Percentiles rank a stretch among this genome's conserved stretches.
Conservation (phyloP, 2,113 vertebrate genomes). For the Clarias macrocephalus region DNA sequence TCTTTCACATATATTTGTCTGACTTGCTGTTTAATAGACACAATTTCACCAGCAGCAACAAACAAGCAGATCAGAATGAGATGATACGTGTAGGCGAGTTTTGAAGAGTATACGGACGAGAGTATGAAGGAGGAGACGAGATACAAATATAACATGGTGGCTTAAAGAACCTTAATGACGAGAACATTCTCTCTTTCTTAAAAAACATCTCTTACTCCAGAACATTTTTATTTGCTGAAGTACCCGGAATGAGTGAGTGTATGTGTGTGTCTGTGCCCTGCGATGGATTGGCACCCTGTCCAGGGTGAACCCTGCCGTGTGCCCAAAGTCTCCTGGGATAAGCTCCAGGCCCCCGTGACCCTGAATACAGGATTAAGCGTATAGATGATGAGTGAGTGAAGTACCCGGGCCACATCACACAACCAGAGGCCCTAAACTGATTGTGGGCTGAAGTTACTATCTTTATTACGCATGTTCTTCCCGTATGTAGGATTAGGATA, state of each 20-base stretch:
- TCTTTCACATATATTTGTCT: neutral
- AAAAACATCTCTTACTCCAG: neutral
- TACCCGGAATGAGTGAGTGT: too few relatives aligned
- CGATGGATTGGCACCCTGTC: too few relatives aligned
- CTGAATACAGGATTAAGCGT: too few relatives aligned
- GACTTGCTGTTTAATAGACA: neutral
- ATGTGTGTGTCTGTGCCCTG: too few relatives aligned
- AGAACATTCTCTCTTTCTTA: neutral
- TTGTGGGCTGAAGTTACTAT: neutral
- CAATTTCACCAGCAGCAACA: neutral
- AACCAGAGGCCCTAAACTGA: neutral
- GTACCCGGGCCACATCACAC: neutral
- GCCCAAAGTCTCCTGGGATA: too few relatives aligned
- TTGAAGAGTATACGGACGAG: neutral
- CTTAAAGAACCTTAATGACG: neutral
- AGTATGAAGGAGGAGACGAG: neutral
- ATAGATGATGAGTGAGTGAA: too few relatives aligned
- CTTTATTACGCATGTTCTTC: neutral
- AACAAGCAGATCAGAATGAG: neutral
- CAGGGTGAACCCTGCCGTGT: too few relatives aligned
- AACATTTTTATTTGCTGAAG: neutral
- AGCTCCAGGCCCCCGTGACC: too few relatives aligned
- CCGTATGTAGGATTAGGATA: neutral
- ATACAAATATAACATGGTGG: neutral
- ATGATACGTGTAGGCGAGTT: neutral